A percentile compares a stretch with the other conserved stretches of the same genome.
Conservation (phyloP, 2,888 invertebrate genomes). For the Acanthopleura granulata region DNA sequence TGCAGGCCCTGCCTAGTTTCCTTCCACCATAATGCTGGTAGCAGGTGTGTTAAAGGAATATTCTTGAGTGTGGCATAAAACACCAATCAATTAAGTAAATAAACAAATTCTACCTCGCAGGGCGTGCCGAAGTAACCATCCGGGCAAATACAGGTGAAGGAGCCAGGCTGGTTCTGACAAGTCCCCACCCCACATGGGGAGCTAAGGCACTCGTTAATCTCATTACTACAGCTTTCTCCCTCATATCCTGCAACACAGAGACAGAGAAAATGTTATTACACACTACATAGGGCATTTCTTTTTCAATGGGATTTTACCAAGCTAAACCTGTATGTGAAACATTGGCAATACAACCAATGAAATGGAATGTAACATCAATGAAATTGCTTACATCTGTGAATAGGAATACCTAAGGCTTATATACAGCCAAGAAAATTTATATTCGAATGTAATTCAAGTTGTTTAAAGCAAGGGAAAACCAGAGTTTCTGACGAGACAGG, state of each 20-base stretch:
- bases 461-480: no score
- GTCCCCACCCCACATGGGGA: constrained; percentile 72
- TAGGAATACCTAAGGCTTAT: no score
- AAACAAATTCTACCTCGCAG: constrained; percentile 32
- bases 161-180: constrained; percentile 27
- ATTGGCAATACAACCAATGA: neutral
- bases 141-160: constrained; percentile 45
- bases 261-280: neutral
- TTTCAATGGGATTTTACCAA: no score
- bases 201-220: constrained; percentile 86
- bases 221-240: constrained; percentile 30
- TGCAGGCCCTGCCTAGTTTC: no score
- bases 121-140: constrained; percentile 44
- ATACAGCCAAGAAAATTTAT: no score
- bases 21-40: no score
- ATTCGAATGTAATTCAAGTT: no score
- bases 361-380: neutral
- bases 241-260: constrained; percentile 23
- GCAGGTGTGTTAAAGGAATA: no score
- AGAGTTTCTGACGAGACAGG: no score
- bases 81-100: no score
- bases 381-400: no score
- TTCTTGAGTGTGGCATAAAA: no score
- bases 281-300: neutral
- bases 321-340: neutral